Evolutionary conservation across 1,140 invertebrate species (phyloP).

Genomic region (Varroa destructor): DNA sequence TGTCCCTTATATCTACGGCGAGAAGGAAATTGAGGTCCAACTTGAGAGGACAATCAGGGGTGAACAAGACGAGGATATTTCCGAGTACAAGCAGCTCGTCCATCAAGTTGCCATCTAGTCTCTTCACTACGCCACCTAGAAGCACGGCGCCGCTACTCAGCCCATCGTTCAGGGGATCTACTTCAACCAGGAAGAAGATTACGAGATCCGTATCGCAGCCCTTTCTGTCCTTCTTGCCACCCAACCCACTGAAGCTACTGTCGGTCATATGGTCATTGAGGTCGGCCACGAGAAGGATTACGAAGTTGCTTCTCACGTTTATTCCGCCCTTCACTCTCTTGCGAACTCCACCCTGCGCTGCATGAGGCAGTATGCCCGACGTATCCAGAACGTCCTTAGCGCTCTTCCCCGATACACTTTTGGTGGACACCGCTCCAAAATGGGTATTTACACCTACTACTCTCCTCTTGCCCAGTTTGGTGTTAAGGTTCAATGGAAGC

Average conservation of each 20-base stretch:
- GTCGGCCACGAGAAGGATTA: constrained; percentile 34
- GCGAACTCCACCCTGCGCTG: constrained; percentile 34
- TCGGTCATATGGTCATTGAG: constrained; percentile 34
- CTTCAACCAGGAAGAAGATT: constrained; percentile 32
- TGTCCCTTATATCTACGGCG: constrained; percentile 9
- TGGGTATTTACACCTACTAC: background rate
- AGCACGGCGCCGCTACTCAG: constrained; percentile 3
- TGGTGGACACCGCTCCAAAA: constrained; percentile 11
- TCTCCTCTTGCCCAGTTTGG: background rate
- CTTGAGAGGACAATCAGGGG: background rate
- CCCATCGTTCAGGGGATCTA: constrained; percentile 27
- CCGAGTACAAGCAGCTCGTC: constrained; percentile 14
- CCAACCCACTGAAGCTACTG: constrained; percentile 31
- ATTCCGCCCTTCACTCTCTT: constrained; percentile 34
- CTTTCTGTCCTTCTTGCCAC: constrained; percentile 33
- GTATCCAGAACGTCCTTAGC: constrained; percentile 18
- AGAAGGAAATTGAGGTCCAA: background rate
- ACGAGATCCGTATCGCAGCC: constrained; percentile 35
- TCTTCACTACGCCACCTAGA: constrained; percentile 18
- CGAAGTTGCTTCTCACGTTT: constrained; percentile 37
- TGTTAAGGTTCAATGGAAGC: constrained; percentile 16
- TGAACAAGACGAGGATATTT: background rate
- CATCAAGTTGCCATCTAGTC: constrained; percentile 17
- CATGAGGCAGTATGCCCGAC: constrained; percentile 19
- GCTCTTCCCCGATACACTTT: background rate